Evolutionary conservation across 2,113 vertebrate genomes (phyloP).

Genomic region (Boulengeromyrus knoepffleri): DNA sequence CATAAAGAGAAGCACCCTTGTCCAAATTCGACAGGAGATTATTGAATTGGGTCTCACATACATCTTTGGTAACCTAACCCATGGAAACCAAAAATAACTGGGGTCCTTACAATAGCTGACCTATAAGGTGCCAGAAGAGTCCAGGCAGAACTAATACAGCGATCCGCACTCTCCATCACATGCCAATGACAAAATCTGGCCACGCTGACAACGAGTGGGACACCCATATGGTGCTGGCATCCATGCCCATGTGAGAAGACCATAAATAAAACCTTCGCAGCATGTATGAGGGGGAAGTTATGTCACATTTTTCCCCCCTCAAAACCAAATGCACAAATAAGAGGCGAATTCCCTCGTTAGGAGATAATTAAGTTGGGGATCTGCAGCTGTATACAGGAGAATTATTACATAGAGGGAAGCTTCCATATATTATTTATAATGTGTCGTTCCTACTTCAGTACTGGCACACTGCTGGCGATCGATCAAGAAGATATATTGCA

Average conservation of each 20-base stretch:
- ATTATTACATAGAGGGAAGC: neutral
- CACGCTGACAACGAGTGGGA: slow-evolving; percentile 9
- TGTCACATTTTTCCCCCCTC: neutral
- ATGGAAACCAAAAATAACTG: neutral
- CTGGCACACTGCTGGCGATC: neutral
- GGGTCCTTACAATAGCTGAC: neutral
- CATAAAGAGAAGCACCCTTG: neutral
- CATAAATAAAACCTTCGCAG: slow-evolving; percentile 10
- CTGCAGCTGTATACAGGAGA: neutral
- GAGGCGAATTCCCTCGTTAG: neutral
- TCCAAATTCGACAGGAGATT: neutral
- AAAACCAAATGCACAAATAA: neutral
- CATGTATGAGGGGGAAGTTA: neutral
- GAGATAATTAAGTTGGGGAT: neutral
- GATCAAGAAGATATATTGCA: neutral
- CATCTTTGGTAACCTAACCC: neutral
- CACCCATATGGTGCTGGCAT: slow-evolving; percentile 11
- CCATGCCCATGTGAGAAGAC: neutral
- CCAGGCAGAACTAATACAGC: neutral
- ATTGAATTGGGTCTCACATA: neutral
- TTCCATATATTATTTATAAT: neutral
- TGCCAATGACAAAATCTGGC: slow-evolving; percentile 5
- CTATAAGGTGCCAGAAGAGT: neutral
- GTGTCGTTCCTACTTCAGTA: neutral
- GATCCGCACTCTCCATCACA: neutral